These are phyloP conservation scores for Rostratula benghalensis DNA, from an alignment of 2,113 vertebrate genomes.

Conservation along the genomic window DNA sequence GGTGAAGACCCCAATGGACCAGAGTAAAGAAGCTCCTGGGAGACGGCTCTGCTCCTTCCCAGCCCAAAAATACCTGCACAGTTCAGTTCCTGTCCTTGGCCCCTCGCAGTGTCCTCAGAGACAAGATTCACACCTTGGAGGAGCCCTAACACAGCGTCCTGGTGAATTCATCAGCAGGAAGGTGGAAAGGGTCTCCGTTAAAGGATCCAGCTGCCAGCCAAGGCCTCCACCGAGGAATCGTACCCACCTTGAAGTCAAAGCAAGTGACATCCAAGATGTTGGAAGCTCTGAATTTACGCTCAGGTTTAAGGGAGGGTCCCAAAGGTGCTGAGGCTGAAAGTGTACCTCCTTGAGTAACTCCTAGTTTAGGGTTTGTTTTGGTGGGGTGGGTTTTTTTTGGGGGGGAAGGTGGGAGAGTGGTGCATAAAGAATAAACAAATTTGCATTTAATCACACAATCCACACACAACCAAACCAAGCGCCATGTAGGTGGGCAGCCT, in stretches of 20 bases:
- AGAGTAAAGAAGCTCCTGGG: background rate
- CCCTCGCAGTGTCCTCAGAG: fast-evolving
- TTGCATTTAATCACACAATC: fast-evolving
- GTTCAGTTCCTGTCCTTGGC: background rate
- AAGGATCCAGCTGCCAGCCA: background rate
- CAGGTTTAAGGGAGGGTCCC: fast-evolving
- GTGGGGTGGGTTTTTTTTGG: background rate
- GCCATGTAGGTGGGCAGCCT: fast-evolving
- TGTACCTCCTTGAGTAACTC: background rate
- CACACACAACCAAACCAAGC: background rate
- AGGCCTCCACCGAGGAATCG: background rate
- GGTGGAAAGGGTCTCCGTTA: background rate
- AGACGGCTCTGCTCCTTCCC: background rate
- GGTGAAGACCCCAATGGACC: fast-evolving
- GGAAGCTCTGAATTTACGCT: background rate
- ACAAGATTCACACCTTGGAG: background rate
- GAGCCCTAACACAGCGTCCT: fast-evolving
- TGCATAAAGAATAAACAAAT: background rate
- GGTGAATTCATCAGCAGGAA: background rate
- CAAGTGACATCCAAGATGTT: background rate
- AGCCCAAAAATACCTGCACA: fast-evolving
- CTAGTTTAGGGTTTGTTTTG: background rate
- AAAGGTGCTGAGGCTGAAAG: background rate
- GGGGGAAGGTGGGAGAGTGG: too few species aligned
- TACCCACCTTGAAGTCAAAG: background rate